Evolutionary conservation across 2,888 invertebrate genomes (phyloP), one percentile per base, ranked within the genome.

Genomic region (Paralinhomoeus sp.): DNA sequence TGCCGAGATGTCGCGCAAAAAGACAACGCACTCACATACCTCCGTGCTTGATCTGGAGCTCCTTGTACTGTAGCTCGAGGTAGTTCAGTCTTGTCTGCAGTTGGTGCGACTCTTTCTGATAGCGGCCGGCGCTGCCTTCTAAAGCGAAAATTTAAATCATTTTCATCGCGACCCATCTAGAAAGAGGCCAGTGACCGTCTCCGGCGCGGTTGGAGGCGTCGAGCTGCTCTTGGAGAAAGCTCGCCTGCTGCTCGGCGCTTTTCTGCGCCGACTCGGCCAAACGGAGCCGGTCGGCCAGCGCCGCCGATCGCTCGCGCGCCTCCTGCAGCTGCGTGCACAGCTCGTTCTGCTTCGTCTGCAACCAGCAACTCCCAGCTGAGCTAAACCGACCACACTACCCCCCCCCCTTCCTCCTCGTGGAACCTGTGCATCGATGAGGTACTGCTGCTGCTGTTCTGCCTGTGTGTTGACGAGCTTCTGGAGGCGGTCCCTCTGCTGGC

Each of bases 91-190:
- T 37, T n/a, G 21, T 36, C 42, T 41, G 35, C 17, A 40, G 37
- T 27, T 42, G 41, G 20, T 45, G 41, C 3, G 37, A 33, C 21
- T 41, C 45, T n/a, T 37, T 37, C 38, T 45, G 27, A 24, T 34
- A 24, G 20, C 45, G 41, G 2, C 33, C 41, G 2, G 18, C 27
- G 23, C 20, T 22, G 15, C 24, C n/a, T 9, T 40, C 40, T 40
- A 15, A 9, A 9, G 17, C 13, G 7, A 9, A n/a, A 15, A 9
- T 12, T 9, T 18, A 9, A n/a, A n/a, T n/a, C n/a, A n/a, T n/a
- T n/a, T n/a, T n/a, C n/a, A n/a, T n/a, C n/a, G n/a, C n/a, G n/a
- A n/a, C n/a, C n/a, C n/a, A n/a, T n/a, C n/a, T n/a, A n/a, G n/a
- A n/a, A n/a, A n/a, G n/a, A n/a, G n/a, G n/a, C n/a, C n/a, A n/a